Conservation (phyloP, 2,113 vertebrate species). For the Triplophysa rosa region DNA sequence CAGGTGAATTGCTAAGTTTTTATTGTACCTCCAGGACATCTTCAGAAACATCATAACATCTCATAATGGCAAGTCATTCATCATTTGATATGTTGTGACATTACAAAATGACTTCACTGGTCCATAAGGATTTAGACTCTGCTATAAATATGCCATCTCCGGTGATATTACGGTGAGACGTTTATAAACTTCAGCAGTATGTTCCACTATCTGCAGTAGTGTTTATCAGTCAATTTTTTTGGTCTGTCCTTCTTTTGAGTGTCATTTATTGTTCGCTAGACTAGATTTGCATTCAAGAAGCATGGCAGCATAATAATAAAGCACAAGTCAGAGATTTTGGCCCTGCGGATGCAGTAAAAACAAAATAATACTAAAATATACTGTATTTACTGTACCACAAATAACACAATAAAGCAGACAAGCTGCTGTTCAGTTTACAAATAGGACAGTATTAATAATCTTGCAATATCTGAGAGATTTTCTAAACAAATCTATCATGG, state of each 20-base stretch:
- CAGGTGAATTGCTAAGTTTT: background rate
- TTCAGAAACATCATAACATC: conserved; percentile 35
- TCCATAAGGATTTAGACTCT: conserved; percentile 31
- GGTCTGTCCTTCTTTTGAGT: background rate
- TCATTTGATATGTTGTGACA: conserved; percentile 34
- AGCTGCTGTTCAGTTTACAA: too few relatives aligned
- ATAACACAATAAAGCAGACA: too few relatives aligned
- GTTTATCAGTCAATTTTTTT: background rate
- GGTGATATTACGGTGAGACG: conserved; percentile 5
- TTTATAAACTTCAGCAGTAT: background rate
- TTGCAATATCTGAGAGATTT: too few relatives aligned
- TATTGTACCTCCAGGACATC: conserved; percentile 28
- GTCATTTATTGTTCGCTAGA: background rate
- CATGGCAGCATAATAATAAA: too few relatives aligned
- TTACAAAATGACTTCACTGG: conserved; percentile 26
- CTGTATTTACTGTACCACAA: background rate
- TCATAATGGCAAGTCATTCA: conserved; percentile 30
- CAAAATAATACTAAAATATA: too few relatives aligned
- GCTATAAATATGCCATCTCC: conserved; percentile 25
- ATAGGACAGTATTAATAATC: background rate
- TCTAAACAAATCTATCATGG: too few relatives aligned
- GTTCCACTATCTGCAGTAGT: background rate
- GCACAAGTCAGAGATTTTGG: background rate
- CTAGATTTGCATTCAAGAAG: background rate
- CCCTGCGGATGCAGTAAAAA: background rate